Percentiles rank a stretch among this genome's conserved stretches.
Conservation (phyloP, 1,140 invertebrate genomes). For the Pogonognathellus flavescens region DNA sequence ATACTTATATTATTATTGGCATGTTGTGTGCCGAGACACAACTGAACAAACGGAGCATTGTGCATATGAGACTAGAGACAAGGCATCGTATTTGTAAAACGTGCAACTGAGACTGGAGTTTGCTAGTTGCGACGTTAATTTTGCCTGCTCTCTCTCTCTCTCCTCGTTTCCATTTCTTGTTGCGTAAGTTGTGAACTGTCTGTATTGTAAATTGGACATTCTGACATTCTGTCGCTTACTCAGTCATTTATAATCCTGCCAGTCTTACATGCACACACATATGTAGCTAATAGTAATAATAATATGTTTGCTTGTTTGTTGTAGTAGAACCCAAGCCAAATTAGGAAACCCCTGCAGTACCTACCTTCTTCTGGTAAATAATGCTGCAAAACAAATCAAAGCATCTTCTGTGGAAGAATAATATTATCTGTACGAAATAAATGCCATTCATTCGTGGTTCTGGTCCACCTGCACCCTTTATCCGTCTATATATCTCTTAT, state of each 20-base stretch:
- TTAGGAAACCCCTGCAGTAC: slow-evolving; percentile 26
- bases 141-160: neutral
- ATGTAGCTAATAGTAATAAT: slow-evolving; percentile 44
- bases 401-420: too few relatives aligned
- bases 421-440: too few relatives aligned
- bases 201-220: slow-evolving; percentile 41
- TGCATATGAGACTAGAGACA: too few relatives aligned
- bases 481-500: too few relatives aligned
- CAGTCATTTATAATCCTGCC: slow-evolving; percentile 45
- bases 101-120: too few relatives aligned
- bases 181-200: slow-evolving; percentile 23
- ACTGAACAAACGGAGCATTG: too few relatives aligned
- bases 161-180: neutral
- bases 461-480: too few relatives aligned
- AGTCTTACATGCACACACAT: slow-evolving; percentile 45
- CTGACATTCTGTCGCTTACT: slow-evolving; percentile 42
- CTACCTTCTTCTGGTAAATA: neutral
- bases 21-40: too few relatives aligned
- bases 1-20: too few relatives aligned
- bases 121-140: neutral
- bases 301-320: slow-evolving; percentile 37
- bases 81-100: too few relatives aligned
- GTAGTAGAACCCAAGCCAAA: slow-evolving; percentile 18
- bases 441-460: too few relatives aligned
- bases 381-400: neutral